Conservation (phyloP, 1,140 invertebrate genomes). For the Dendrolimus kikuchii region DNA sequence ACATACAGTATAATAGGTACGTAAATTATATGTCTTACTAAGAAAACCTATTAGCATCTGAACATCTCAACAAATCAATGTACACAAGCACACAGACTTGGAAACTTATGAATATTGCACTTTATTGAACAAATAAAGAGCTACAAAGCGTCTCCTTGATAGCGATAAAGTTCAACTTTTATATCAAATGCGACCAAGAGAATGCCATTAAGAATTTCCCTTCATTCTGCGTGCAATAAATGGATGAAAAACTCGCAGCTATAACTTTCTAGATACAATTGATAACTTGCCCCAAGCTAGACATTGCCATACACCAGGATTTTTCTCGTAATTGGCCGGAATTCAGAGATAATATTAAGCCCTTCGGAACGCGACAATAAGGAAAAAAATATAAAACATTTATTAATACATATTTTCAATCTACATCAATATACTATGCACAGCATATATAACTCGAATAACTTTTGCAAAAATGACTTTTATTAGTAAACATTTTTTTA, state of each 20-base stretch:
- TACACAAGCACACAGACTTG: constrained; percentile 22
- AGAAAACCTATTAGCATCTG: constrained; percentile 6
- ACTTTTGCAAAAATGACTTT: too few relatives aligned
- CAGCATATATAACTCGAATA: too few relatives aligned
- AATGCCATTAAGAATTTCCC: constrained; percentile 50
- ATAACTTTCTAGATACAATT: constrained; percentile 52
- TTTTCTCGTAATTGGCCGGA: too few relatives aligned
- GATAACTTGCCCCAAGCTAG: constrained; percentile 37
- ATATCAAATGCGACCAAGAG: constrained; percentile 42
- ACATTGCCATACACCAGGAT: too few relatives aligned
- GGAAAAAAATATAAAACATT: too few relatives aligned
- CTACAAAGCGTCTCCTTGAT: constrained; percentile 26
- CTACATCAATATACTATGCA: too few relatives aligned
- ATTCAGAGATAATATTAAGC: too few relatives aligned
- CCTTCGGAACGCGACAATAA: too few relatives aligned
- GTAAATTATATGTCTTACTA: constrained; percentile 4
- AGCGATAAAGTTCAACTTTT: constrained; percentile 42
- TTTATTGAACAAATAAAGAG: constrained; percentile 29
- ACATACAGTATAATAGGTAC: constrained; percentile 1
- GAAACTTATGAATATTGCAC: constrained; percentile 32
- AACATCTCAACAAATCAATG: constrained; percentile 23
- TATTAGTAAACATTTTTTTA: too few relatives aligned
- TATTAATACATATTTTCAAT: too few relatives aligned
- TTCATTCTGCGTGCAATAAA: constrained; percentile 51
- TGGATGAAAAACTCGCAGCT: constrained; percentile 52